phyloP scores from a whole-genome alignment of 2,113 vertebrate genomes.

The Trogon melanurus region DNA sequence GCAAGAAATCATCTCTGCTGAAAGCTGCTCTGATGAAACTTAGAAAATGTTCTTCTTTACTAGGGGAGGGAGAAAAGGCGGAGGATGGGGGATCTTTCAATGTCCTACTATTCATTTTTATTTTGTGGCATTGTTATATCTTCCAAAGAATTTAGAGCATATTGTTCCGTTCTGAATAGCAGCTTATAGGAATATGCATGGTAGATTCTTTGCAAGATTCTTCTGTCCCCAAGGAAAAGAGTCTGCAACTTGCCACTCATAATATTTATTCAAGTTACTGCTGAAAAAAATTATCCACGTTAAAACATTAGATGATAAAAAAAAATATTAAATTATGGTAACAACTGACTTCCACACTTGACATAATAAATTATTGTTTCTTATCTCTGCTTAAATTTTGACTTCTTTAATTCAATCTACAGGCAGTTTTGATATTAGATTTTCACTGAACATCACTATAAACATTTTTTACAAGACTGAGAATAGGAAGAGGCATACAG shows the following conservation, averaged over 20 bases:
- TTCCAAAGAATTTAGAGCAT: slow-evolving; percentile 30
- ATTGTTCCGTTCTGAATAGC: slow-evolving; percentile 45
- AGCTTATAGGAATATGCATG: background rate
- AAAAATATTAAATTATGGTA: background rate
- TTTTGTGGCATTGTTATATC: slow-evolving; percentile 46
- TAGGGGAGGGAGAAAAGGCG: background rate
- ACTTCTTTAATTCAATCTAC: background rate
- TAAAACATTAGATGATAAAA: background rate
- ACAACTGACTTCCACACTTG: background rate
- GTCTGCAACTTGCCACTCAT: background rate
- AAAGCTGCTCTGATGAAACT: slow-evolving; percentile 63
- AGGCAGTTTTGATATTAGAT: background rate
- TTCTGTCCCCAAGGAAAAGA: background rate
- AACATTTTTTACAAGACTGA: background rate
- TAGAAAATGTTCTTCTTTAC: slow-evolving; percentile 56
- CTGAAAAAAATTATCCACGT: background rate
- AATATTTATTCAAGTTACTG: background rate
- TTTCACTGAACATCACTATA: background rate
- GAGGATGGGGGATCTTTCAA: background rate
- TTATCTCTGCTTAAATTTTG: background rate
- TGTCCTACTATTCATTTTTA: slow-evolving; percentile 48
- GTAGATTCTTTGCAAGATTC: background rate
- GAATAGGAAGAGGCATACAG: background rate
- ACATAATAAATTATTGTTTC: background rate
- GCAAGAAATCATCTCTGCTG: slow-evolving; percentile 71